Evolutionary conservation across 1,140 invertebrate species (phyloP).

Genomic region (Bombus picipes): DNA sequence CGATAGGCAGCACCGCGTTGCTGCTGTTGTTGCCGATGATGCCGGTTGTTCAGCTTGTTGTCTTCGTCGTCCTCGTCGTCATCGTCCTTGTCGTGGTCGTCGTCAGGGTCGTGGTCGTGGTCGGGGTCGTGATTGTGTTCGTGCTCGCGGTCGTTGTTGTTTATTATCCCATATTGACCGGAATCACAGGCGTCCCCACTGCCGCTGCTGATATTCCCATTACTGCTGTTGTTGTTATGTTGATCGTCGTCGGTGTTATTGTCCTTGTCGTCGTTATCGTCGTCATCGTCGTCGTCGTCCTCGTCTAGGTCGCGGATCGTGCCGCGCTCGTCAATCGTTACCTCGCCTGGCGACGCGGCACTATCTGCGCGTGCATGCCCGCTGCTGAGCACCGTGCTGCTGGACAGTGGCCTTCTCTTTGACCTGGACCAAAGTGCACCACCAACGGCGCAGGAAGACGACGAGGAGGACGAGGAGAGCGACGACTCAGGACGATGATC

Average conservation of each 20-base stretch:
- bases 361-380: conserved; percentile 67
- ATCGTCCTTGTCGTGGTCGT: conserved; percentile 42
- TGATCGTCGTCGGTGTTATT: conserved; percentile 54
- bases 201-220: conserved; percentile 32
- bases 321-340: conserved; percentile 63
- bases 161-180: conserved; percentile 43
- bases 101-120: conserved; percentile 30
- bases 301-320: conserved; percentile 43
- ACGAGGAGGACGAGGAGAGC: conserved; percentile 65
- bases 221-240: conserved; percentile 57
- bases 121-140: conserved; percentile 54
- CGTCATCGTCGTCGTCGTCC: conserved; percentile 59
- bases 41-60: conserved; percentile 40
- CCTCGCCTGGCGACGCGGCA: conserved; percentile 70
- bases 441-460: conserved; percentile 51
- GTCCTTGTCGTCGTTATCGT: conserved; percentile 47
- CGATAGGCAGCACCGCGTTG: conserved; percentile 9
- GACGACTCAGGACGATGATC: conserved; percentile 66
- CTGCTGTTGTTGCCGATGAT: conserved; percentile 27
- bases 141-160: conserved; percentile 42
- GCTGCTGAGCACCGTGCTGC: conserved; percentile 64
- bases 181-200: conserved; percentile 30
- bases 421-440: conserved; percentile 58
- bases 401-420: conserved; percentile 59
- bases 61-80: conserved; percentile 39